phyloP scores from a whole-genome alignment of 2,113 vertebrate genomes.

The Cichladusa arquata region DNA sequence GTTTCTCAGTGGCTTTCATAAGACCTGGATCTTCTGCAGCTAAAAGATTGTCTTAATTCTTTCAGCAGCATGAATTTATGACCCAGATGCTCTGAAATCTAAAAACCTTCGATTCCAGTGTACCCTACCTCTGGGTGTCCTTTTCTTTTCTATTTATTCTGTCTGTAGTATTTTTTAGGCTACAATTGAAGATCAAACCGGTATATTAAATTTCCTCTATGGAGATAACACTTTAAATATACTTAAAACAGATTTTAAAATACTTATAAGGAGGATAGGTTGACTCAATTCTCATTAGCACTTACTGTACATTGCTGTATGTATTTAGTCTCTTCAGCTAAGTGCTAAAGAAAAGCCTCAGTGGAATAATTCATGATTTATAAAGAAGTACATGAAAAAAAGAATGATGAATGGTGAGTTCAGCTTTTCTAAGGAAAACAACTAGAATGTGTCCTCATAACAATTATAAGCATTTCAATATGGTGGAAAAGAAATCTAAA shows the following conservation, averaged over 20 bases:
- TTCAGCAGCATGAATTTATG: background rate
- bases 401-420: background rate
- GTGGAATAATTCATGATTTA: background rate
- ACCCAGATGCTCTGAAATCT: background rate
- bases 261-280: background rate
- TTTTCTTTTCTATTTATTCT: background rate
- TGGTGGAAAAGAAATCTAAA: constrained; percentile 21
- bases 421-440: constrained; percentile 42
- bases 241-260: constrained; percentile 46
- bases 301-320: background rate
- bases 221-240: constrained; percentile 24
- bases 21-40: background rate
- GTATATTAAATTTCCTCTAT: constrained; percentile 32
- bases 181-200: constrained; percentile 26
- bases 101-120: background rate
- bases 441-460: background rate
- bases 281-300: background rate
- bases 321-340: background rate
- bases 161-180: constrained; percentile 18
- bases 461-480: background rate
- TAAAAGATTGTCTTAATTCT: background rate
- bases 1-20: background rate
- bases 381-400: background rate
- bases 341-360: background rate
- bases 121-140: background rate